phyloP scores from a whole-genome alignment of 2,797 vertebrate species.

The Momotus momota region DNA sequence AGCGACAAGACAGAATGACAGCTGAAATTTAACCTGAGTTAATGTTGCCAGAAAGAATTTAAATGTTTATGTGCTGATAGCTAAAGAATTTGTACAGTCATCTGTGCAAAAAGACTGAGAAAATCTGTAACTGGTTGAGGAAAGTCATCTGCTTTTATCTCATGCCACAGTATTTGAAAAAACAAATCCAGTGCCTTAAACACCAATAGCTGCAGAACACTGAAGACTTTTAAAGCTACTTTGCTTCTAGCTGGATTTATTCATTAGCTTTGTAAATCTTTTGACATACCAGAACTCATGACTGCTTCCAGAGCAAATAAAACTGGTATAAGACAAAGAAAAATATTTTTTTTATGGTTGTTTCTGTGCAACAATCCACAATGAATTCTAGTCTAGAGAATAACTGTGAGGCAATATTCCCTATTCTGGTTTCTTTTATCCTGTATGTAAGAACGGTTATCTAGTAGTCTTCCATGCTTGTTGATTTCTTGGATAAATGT shows the following conservation, averaged over 20 bases:
- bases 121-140: neutral
- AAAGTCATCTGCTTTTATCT: conserved; percentile 26
- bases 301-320: neutral
- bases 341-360: neutral
- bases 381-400: neutral
- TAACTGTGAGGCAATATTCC: neutral
- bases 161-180: neutral
- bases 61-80: neutral
- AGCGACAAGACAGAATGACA: neutral
- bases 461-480: neutral
- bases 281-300: neutral
- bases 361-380: neutral
- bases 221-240: neutral
- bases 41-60: neutral
- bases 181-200: conserved; percentile 7
- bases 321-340: neutral
- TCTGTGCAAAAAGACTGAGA: neutral
- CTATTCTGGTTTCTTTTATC: neutral
- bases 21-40: conserved; percentile 14
- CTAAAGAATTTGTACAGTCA: conserved; percentile 1
- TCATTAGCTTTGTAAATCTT: conserved; percentile 30
- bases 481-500: neutral
- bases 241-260: conserved; percentile 21
- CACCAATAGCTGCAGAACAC: neutral
- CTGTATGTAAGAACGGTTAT: neutral